phyloP scores from a whole-genome alignment of 2,888 invertebrate genomes.

The Machimus rusticus region DNA sequence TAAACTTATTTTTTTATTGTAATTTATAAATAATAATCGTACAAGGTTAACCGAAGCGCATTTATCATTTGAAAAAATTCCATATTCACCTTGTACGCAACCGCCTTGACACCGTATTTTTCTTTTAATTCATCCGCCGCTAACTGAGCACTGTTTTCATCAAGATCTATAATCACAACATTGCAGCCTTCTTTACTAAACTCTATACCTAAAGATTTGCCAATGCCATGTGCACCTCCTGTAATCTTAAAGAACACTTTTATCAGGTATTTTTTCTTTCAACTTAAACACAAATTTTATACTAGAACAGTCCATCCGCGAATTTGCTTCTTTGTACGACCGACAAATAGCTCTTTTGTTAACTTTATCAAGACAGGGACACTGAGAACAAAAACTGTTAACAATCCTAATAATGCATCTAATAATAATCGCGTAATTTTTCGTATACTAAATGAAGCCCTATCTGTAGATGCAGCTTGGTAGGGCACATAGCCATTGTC shows the following conservation, averaged over 20 bases:
- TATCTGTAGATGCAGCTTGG: constrained; percentile 16
- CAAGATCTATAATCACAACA: constrained; percentile 60
- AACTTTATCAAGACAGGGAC: neutral
- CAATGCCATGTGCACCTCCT: constrained; percentile 64
- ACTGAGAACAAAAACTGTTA: constrained; percentile 18
- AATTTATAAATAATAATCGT: neutral
- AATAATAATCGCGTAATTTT: neutral
- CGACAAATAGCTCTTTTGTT: neutral
- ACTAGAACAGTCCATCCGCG: constrained; percentile 41
- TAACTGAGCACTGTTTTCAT: constrained; percentile 56
- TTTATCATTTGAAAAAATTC: neutral
- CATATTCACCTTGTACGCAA: constrained; percentile 57
- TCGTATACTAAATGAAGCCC: neutral
- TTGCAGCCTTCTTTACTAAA: constrained; percentile 62
- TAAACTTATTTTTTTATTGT: no score
- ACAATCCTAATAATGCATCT: neutral
- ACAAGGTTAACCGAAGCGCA: neutral
- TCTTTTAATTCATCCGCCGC: constrained; percentile 56
- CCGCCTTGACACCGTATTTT: constrained; percentile 53
- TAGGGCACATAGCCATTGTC: constrained; percentile 46
- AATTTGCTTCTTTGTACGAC: neutral
- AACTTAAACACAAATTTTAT: neutral
- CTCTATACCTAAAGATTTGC: constrained; percentile 62
- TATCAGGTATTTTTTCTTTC: neutral
- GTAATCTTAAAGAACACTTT: constrained; percentile 59